Evolutionary conservation across 2,888 invertebrate species (phyloP).

Genomic region (Oxytorus armatus): DNA sequence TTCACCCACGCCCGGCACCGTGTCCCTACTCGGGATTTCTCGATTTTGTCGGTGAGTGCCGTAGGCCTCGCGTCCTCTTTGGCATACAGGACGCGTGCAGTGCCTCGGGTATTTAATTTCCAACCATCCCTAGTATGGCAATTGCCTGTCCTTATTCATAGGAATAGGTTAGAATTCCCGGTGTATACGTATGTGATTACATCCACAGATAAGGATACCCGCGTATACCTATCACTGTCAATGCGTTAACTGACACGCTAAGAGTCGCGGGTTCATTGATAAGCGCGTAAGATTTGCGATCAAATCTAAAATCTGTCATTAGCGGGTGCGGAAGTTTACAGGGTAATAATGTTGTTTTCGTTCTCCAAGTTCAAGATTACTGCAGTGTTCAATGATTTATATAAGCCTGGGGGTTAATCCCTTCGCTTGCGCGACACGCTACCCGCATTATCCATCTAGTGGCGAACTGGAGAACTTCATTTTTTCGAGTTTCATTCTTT

Average conservation of each 20-base stretch:
- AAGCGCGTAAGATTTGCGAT: no score
- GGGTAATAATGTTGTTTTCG: no score
- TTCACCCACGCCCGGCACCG: constrained; percentile 6
- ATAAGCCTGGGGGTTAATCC: no score
- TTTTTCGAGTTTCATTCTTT: no score
- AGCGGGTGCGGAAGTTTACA: no score
- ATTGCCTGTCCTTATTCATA: constrained; percentile 79
- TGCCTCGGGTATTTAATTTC: constrained; percentile 77
- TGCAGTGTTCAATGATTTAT: no score
- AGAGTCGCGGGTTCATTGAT: background rate
- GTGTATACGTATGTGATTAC: constrained; percentile 12
- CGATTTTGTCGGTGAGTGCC: constrained; percentile 42
- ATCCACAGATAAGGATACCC: constrained; percentile 6
- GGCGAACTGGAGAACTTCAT: no score
- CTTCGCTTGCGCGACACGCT: no score
- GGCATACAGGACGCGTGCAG: constrained; percentile 51
- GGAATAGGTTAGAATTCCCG: constrained; percentile 56
- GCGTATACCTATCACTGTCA: constrained; percentile 9
- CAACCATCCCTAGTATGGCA: constrained; percentile 76
- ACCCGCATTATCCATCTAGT: no score
- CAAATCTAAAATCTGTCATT: no score
- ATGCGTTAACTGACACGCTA: background rate
- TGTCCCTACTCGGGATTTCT: constrained; percentile 37
- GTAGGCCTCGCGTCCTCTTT: constrained; percentile 17
- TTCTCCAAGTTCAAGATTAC: no score